phyloP scores from a whole-genome alignment of 1,140 invertebrate species.

The Phymastichus coffea region DNA sequence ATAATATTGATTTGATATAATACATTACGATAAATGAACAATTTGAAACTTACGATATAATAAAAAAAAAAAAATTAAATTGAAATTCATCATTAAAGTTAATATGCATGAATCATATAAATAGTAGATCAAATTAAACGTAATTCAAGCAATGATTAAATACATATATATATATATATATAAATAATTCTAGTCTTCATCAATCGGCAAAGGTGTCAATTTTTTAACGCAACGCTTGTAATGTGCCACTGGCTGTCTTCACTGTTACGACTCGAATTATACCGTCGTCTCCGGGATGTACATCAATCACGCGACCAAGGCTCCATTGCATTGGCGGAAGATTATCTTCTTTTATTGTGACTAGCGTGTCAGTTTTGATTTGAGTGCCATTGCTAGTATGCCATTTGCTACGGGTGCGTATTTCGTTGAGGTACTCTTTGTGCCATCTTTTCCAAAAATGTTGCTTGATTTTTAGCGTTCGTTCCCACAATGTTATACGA shows the following conservation, averaged over 20 bases:
- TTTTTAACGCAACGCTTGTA: neutral
- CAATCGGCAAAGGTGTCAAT: neutral
- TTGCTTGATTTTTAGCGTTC: slow-evolving; percentile 30
- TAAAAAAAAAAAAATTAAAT: too few relatives aligned
- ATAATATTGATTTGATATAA: neutral
- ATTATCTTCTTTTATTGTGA: slow-evolving; percentile 44
- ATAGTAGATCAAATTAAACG: too few relatives aligned
- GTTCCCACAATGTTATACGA: slow-evolving; percentile 28
- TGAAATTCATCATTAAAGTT: too few relatives aligned
- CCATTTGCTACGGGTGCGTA: slow-evolving; percentile 42
- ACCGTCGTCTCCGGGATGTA: slow-evolving; percentile 16
- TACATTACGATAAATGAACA: neutral
- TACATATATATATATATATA: neutral
- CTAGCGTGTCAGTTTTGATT: slow-evolving; percentile 38
- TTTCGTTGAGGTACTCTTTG: too few relatives aligned
- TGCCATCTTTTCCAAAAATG: slow-evolving; percentile 39
- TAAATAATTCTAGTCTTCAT: neutral
- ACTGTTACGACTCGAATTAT: neutral
- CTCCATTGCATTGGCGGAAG: slow-evolving; percentile 42
- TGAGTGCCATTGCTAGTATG: slow-evolving; percentile 1
- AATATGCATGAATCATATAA: too few relatives aligned
- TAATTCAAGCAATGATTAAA: too few relatives aligned
- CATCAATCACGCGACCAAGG: slow-evolving; percentile 38
- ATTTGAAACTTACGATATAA: too few relatives aligned
- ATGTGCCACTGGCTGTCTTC: neutral